Evolutionary conservation across 1,140 invertebrate species (phyloP).

Genomic region (Caligus rogercresseyi): DNA sequence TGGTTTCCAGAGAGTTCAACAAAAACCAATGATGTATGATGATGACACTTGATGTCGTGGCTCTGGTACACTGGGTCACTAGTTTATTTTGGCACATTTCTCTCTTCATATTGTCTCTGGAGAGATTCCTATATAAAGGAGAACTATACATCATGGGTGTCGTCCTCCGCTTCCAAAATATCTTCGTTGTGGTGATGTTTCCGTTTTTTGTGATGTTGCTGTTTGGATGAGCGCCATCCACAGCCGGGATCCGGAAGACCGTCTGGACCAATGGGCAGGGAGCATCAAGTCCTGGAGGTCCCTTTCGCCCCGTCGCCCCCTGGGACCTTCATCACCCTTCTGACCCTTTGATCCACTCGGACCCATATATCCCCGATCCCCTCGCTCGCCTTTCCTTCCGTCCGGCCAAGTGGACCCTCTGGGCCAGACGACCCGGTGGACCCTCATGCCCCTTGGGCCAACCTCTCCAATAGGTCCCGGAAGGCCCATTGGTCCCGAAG

Average conservation of each 20-base stretch:
- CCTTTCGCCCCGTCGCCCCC: conserved; percentile 70
- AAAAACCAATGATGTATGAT: no score
- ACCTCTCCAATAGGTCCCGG: conserved; percentile 15
- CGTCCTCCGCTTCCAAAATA: not conserved
- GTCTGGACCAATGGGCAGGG: conserved; percentile 81
- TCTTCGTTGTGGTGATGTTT: not conserved
- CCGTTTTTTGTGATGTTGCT: not conserved
- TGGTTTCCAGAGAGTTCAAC: no score
- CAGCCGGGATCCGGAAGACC: conserved; percentile 83
- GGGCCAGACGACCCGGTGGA: no score
- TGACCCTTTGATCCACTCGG: conserved; percentile 11
- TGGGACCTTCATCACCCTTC: conserved; percentile 43
- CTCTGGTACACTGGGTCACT: no score
- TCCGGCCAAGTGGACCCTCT: not conserved
- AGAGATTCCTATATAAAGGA: not conserved
- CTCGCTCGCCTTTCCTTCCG: conserved; percentile 18
- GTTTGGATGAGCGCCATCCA: conserved; percentile 56
- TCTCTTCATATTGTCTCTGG: no score
- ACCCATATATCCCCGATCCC: conserved; percentile 15
- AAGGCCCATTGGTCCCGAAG: conserved; percentile 16
- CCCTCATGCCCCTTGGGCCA: conserved; percentile 11
- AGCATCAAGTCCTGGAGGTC: conserved; percentile 80
- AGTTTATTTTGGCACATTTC: no score
- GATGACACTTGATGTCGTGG: no score
- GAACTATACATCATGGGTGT: not conserved